Conservation (phyloP, 2,888 invertebrate species). For the Eupithecia vulgata region DNA sequence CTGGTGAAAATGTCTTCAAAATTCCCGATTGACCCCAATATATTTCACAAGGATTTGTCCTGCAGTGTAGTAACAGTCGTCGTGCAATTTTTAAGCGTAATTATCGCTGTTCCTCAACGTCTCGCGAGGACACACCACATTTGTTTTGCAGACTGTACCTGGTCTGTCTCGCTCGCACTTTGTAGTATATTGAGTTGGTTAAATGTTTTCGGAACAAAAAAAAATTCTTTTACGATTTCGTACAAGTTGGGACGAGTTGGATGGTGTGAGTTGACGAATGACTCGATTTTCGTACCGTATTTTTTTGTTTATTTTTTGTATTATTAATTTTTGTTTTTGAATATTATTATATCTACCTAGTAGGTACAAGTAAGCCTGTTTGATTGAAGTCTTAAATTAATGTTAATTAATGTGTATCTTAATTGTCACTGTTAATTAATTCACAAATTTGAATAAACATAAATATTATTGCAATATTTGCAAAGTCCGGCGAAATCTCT, state of each 20-base stretch:
- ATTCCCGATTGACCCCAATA: not conserved
- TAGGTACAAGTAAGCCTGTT: too few relatives aligned
- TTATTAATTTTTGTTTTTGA: too few relatives aligned
- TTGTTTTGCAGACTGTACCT: slow-evolving; percentile 51
- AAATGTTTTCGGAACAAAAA: not conserved
- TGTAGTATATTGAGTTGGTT: not conserved
- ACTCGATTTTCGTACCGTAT: too few relatives aligned
- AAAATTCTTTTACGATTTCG: too few relatives aligned
- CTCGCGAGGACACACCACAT: slow-evolving; percentile 60
- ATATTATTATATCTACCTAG: too few relatives aligned
- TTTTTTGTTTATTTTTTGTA: too few relatives aligned
- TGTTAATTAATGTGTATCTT: too few relatives aligned
- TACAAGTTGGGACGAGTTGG: too few relatives aligned
- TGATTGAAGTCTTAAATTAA: too few relatives aligned
- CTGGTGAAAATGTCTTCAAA: not conserved
- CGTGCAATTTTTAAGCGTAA: slow-evolving; percentile 76
- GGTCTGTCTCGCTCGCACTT: too few relatives aligned
- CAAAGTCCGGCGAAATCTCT: not conserved
- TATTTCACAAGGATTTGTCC: slow-evolving; percentile 40
- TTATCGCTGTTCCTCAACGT: slow-evolving; percentile 71
- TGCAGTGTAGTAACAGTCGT: slow-evolving; percentile 56
- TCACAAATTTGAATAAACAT: not conserved
- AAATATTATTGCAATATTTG: not conserved
- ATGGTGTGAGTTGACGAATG: too few relatives aligned
- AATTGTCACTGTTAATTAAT: not conserved